Conservation (phyloP, 2,797 vertebrate genomes). For the Gymnocypris eckloni region DNA sequence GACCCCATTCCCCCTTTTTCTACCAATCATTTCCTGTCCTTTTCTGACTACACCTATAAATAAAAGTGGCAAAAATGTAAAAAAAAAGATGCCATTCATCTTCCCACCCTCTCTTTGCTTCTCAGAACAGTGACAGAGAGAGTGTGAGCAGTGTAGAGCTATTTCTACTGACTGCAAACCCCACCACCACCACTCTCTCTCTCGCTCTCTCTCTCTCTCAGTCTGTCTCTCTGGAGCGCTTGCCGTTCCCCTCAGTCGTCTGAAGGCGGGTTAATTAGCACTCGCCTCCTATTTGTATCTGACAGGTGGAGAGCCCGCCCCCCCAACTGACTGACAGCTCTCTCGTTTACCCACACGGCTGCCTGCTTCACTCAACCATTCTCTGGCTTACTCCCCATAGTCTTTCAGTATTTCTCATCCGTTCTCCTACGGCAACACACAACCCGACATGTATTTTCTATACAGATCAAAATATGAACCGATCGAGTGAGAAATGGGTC, state of each 20-base stretch:
- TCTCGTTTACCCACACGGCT: constrained; percentile 65
- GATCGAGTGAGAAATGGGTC: constrained; percentile 26
- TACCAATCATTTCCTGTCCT: constrained; percentile 33
- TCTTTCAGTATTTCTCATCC: constrained; percentile 56
- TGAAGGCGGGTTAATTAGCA: constrained; percentile 77
- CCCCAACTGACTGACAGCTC: constrained; percentile 73
- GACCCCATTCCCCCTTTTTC: constrained; percentile 42
- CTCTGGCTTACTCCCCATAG: constrained; percentile 58
- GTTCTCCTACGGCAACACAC: constrained; percentile 44
- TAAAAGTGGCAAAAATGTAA: constrained; percentile 38
- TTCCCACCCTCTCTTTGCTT: constrained; percentile 32
- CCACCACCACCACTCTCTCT: background rate
- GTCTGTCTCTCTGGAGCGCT: constrained; percentile 58
- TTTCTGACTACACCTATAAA: constrained; percentile 40
- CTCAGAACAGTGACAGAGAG: constrained; percentile 31
- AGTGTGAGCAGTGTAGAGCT: constrained; percentile 43
- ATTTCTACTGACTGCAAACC: constrained; percentile 55
- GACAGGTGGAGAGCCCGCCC: constrained; percentile 70
- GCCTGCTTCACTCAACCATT: constrained; percentile 53
- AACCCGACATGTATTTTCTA: constrained; percentile 56
- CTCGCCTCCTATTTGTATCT: constrained; percentile 78
- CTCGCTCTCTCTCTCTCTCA: constrained; percentile 35
- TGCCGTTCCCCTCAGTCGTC: constrained; percentile 61
- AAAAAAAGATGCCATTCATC: constrained; percentile 43
- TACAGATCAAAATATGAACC: constrained; percentile 46